Evolutionary conservation across 2,888 invertebrate species (phyloP).

Genomic region (Oscheius onirici): DNA sequence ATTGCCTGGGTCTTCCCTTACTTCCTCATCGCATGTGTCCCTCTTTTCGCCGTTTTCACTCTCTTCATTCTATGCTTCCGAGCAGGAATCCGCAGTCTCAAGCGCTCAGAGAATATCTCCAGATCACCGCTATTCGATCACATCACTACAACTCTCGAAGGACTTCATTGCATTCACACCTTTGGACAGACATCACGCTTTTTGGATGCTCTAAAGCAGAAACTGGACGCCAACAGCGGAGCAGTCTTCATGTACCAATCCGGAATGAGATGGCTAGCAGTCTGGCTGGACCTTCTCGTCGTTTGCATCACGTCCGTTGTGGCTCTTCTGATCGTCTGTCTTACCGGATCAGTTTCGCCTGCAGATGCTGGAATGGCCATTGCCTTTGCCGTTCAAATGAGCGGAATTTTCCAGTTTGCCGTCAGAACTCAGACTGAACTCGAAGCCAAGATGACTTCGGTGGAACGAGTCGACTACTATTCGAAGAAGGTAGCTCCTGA

Average conservation of each 20-base stretch:
- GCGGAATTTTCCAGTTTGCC: conserved; percentile 77
- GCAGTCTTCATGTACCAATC: conserved; percentile 71
- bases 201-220: conserved; percentile 62
- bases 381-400: conserved; percentile 77
- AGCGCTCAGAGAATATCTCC: conserved; percentile 76
- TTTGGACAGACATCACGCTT: conserved; percentile 73
- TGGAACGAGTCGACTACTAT: conserved; percentile 70
- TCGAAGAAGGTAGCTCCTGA: conserved; percentile 65
- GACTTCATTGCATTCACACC: conserved; percentile 77
- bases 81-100: conserved; percentile 73
- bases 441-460: conserved; percentile 78
- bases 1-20: conserved; percentile 76
- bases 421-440: conserved; percentile 92
- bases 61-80: conserved; percentile 72
- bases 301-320: conserved; percentile 74
- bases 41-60: conserved; percentile 71
- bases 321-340: conserved; percentile 75
- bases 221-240: conserved; percentile 68
- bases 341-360: conserved; percentile 73
- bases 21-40: conserved; percentile 72
- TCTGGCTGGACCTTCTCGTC: conserved; percentile 72
- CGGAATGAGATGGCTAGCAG: conserved; percentile 73
- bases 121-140: conserved; percentile 78
- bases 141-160: conserved; percentile 76
- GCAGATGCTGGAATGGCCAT: conserved; percentile 78